Evolutionary conservation across 2,888 invertebrate genomes (phyloP).

Genomic region (Kryphioiulus occultus): DNA sequence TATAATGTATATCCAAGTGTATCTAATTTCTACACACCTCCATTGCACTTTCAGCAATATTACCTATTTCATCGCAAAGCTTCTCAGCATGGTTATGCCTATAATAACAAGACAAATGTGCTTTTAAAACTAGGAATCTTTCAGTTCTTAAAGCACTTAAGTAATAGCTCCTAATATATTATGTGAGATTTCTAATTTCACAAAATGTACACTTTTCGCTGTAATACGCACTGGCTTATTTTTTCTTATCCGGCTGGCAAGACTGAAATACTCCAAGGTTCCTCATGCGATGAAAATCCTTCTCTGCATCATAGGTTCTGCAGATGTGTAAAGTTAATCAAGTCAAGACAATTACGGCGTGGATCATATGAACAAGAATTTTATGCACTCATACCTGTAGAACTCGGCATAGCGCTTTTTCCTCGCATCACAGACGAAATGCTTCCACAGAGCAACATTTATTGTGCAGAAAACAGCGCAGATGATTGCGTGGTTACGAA

Average conservation of each 20-base stretch:
- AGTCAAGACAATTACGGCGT: background rate
- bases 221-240: constrained; percentile 20
- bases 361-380: background rate
- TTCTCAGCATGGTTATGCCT: background rate
- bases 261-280: constrained; percentile 31
- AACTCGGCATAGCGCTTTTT: constrained; percentile 74
- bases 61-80: background rate
- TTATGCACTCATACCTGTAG: constrained; percentile 70
- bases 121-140: background rate
- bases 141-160: background rate
- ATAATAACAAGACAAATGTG: background rate
- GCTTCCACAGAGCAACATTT: constrained; percentile 63
- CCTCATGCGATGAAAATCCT: constrained; percentile 33
- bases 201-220: too few relatives aligned
- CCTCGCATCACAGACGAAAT: constrained; percentile 67
- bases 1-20: background rate
- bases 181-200: too few relatives aligned
- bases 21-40: background rate
- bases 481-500: constrained; percentile 69
- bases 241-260: background rate
- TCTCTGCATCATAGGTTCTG: constrained; percentile 43
- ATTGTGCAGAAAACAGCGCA: constrained; percentile 61
- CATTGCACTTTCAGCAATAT: background rate
- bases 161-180: background rate
- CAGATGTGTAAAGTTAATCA: background rate